phyloP scores from a whole-genome alignment of 92 coral and sea anemone species.

The Muricea muricata region DNA sequence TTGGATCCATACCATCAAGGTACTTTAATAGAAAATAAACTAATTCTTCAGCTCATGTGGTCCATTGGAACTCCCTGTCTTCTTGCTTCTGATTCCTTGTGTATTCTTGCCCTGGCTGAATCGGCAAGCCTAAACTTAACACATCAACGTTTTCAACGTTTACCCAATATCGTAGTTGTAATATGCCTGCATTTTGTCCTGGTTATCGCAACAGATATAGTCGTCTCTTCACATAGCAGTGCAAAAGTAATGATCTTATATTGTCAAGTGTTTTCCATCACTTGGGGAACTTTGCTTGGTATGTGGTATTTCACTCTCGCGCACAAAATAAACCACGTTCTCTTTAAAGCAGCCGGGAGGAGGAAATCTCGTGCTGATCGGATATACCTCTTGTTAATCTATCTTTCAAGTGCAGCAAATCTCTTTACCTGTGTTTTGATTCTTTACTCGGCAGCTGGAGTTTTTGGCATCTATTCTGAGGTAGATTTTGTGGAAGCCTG shows the following conservation, averaged over 20 bases:
- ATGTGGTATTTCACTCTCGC: constrained; percentile 81
- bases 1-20: constrained; percentile 98
- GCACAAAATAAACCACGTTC: constrained; percentile 79
- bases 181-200: constrained; percentile 71
- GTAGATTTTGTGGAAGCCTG: constrained; percentile 85
- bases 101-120: constrained; percentile 89
- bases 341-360: constrained; percentile 64
- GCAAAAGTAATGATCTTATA: constrained; percentile 91
- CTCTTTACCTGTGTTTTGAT: constrained; percentile 69
- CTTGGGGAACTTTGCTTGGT: constrained; percentile 84
- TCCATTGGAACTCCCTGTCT: constrained; percentile 95
- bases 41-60: constrained; percentile 83
- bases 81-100: constrained; percentile 90
- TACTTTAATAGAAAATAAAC: constrained; percentile 60
- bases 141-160: constrained; percentile 78
- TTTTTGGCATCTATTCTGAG: constrained; percentile 87
- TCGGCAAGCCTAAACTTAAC: constrained; percentile 74
- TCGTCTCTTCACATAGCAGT: constrained; percentile 76
- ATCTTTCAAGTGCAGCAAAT: constrained; percentile 88
- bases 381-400: constrained; percentile 72
- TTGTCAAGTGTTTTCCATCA: constrained; percentile 80
- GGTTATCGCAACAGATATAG: constrained; percentile 75
- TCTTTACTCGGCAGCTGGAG: constrained; percentile 79
- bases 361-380: constrained; percentile 79
- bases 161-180: constrained; percentile 62